Base-by-base conservation (phyloP, 2,888 invertebrate genomes). In the Copidosoma aretas region DNA sequence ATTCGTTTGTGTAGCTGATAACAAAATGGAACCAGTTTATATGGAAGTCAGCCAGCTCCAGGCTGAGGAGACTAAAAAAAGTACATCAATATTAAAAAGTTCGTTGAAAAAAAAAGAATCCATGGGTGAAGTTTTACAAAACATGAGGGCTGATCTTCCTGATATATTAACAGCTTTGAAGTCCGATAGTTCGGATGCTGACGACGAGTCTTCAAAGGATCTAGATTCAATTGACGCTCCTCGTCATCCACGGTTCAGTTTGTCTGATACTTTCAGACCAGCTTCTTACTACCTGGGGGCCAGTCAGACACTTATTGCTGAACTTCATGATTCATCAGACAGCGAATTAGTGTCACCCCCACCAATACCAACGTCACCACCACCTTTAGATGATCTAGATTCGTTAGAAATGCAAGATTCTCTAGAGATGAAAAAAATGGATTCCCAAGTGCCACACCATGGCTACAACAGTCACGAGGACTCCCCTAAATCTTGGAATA, bases 231-330 rank as follows among this genome's bases (percentile, higher is more conserved):
- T 89, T 53, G 88, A 89, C 70, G 86, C 89, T 51, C 89, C 92
- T 1, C 87, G 91, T 56, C 91, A 93, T 76, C 89, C 89, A 0
- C 87, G 94, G 74, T 93, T 94, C 80, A 94, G 94, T 83, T 86
- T 94, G 67, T 94, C 94, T 1, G 94, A 95, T 80, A 94, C 92
- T 1, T 95, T 94, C 80, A 86, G 94, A 64, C 94, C 94, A 0
- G 94, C 94, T 0, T 94, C 94, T 0, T 95, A 94, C 80, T 95
- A 94, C 81, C 82, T 94, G 54, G 91, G 91, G 25, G 89, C 90
- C 1, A 91, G 90, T 77, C 88, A 89, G 76, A 77, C 79, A 1
- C 87, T 87, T 67, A 84, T 88, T 41, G 86, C 89, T 17, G 91
- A 92, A 75, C 86, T 89, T 73, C 91, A 90, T 67, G 93, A 93